Conservation (phyloP, 2,797 vertebrate species). For the Hirundo rustica region DNA sequence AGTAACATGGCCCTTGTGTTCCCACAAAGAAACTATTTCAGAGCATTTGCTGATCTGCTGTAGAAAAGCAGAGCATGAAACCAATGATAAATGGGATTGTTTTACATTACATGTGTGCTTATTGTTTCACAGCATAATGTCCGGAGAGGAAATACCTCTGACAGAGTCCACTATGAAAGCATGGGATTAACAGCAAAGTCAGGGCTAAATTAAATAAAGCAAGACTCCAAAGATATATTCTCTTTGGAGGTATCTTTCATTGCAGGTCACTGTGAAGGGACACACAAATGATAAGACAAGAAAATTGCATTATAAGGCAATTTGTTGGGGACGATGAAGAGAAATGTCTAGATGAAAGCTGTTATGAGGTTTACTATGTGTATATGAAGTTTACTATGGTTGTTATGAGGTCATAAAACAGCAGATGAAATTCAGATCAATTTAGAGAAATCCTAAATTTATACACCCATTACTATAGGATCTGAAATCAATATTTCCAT, state of each 20-base stretch:
- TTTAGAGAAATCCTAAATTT: background rate
- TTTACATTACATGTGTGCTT: background rate
- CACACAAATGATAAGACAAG: background rate
- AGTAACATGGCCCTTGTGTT: background rate
- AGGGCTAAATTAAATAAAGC: background rate
- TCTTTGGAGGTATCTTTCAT: background rate
- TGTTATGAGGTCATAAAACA: background rate
- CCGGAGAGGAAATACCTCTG: background rate
- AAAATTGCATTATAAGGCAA: background rate
- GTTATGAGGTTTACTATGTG: background rate
- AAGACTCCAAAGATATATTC: background rate
- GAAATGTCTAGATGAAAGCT: background rate
- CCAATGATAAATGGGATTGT: background rate
- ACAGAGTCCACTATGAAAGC: background rate
- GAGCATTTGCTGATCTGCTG: background rate
- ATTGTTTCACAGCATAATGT: background rate
- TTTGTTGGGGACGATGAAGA: background rate
- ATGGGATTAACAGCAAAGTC: background rate
- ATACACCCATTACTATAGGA: background rate
- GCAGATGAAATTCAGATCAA: background rate
- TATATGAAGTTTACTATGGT: background rate
- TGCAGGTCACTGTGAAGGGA: background rate
- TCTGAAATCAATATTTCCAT: background rate
- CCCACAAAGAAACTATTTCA: conserved; percentile 16
- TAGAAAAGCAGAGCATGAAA: background rate